Evolutionary conservation across 2,113 vertebrate species (phyloP), one percentile per base, ranked within the genome.

Genomic region (Bos javanicus): DNA sequence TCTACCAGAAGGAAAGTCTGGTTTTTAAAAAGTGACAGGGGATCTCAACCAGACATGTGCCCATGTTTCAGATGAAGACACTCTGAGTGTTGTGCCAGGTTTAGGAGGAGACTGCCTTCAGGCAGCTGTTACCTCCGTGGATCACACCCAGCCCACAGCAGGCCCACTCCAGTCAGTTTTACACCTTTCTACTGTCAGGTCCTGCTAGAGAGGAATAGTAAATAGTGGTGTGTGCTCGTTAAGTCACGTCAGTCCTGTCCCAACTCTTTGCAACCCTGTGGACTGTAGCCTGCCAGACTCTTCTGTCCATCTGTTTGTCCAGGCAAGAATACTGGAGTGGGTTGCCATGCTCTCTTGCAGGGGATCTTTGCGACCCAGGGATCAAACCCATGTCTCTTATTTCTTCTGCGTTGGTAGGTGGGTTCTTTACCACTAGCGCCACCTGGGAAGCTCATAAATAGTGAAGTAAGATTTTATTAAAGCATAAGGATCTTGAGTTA

Each of bases 201-300:
- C 97, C 71, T 98, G 16, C 39, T 62, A 88, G n/a, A 52, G 46
- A n/a, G 12, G 89, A 98, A 60, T 89, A 87, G 8, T 80, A 94
- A 74, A 21, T 83, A 90, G 33, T 80, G 96, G 33, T 71, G 67
- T 39, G 39, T 76, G 39, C 0, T 0, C 26, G 23, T 43, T 76
- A 43, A 26, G 5, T 43, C 23, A 43, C 39, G 43, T 43, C 39
- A 76, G 23, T 43, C 71, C 36, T 76, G 6, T 39, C 71, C 71
- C 2, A 1, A 76, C 71, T 76, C 6, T 71, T 71, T 26, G 71
- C 71, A 43, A 4, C 23, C 23, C 36, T 26, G 71, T 43, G 23
- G 39, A 43, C 71, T 26, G 12, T 43, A 76, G 71, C 36, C 71
- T 43, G 71, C 71, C 71, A 76, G 36, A 43, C 12, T 76, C 23